Evolutionary conservation across 2,113 vertebrate genomes (phyloP).

Genomic region (Chloropsis cyanopogon): DNA sequence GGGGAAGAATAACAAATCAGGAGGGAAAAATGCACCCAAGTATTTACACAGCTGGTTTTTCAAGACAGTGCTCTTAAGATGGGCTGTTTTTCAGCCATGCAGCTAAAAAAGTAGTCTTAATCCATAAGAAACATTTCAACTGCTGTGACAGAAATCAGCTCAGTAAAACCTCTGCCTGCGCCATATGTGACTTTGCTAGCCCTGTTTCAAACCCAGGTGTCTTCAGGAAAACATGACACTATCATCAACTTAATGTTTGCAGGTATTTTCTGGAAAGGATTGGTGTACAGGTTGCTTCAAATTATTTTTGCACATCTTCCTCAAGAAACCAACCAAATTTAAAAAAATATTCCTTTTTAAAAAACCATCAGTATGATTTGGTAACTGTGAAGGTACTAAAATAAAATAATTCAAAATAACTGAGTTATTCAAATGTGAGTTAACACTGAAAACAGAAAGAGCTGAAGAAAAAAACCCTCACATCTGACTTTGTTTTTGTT

Average conservation of each 20-base stretch:
- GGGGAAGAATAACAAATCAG: slow-evolving; percentile 52
- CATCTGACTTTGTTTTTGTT: neutral
- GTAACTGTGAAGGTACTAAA: neutral
- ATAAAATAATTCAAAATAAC: neutral
- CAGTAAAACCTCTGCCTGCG: neutral
- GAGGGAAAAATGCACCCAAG: slow-evolving; percentile 36
- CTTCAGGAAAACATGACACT: neutral
- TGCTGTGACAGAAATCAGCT: neutral
- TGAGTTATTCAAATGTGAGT: neutral
- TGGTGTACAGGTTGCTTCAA: neutral
- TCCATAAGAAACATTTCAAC: neutral
- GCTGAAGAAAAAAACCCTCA: neutral
- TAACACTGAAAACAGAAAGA: neutral
- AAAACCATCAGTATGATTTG: neutral
- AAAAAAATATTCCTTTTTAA: rapidly evolving
- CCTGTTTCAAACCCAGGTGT: neutral
- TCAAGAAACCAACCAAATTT: neutral
- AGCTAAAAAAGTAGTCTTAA: neutral
- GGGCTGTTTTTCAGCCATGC: neutral
- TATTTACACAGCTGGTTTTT: slow-evolving; percentile 62
- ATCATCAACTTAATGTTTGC: neutral
- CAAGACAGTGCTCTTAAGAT: slow-evolving; percentile 9
- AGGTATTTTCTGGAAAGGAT: neutral
- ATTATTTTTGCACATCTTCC: neutral
- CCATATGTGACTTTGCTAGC: neutral